Percentiles rank a stretch among this genome's conserved stretches.
phyloP scores from a whole-genome alignment of 2,113 vertebrate species.

The Lophotis ruficrista region DNA sequence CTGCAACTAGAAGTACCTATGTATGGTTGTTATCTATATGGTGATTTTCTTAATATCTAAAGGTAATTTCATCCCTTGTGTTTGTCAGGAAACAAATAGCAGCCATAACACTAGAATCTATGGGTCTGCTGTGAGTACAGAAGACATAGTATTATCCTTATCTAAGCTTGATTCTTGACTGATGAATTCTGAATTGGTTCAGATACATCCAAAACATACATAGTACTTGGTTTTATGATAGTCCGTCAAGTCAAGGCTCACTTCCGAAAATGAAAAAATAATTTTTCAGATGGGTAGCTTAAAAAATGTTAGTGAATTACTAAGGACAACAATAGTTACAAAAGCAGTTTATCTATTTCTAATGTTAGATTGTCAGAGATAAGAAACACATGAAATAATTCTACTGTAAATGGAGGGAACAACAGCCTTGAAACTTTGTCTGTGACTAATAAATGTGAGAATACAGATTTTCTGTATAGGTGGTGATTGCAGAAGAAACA shows the following conservation, averaged over 20 bases:
- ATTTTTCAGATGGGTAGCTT: background rate
- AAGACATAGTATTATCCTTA: background rate
- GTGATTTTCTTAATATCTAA: background rate
- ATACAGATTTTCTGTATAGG: background rate
- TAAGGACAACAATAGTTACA: background rate
- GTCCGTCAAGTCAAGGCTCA: background rate
- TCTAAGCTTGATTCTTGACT: background rate
- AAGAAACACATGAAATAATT: background rate
- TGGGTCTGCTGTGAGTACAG: background rate
- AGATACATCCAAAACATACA: background rate
- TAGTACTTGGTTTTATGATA: background rate
- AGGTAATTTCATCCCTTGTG: background rate
- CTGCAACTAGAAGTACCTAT: background rate
- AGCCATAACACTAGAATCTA: background rate
- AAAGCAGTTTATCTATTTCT: background rate
- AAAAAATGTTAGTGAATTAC: background rate
- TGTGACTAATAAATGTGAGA: background rate
- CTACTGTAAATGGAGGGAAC: background rate
- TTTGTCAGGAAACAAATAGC: background rate
- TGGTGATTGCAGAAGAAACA: background rate
- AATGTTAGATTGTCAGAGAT: background rate
- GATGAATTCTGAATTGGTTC: background rate
- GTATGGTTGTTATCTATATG: background rate
- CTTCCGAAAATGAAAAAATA: background rate
- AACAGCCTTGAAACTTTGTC: background rate